phyloP scores from a whole-genome alignment of 2,113 vertebrate genomes.

The Podarcis muralis region DNA sequence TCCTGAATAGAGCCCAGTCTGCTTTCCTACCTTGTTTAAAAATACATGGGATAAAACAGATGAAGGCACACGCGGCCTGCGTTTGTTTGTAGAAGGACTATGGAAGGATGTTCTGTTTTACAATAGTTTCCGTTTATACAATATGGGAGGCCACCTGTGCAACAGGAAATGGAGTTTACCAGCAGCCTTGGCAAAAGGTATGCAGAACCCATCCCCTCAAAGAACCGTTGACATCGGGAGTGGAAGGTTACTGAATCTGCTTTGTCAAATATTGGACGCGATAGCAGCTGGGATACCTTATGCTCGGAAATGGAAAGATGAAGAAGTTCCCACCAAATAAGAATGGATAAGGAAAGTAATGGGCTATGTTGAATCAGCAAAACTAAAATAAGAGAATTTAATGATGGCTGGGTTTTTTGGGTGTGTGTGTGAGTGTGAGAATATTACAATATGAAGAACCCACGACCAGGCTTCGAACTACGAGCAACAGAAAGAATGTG shows the following conservation, averaged over 20 bases:
- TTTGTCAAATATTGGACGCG: background rate
- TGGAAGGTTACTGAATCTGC: background rate
- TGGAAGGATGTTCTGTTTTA: conserved; percentile 48
- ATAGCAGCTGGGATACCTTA: background rate
- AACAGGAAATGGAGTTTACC: background rate
- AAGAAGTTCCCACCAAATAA: no score
- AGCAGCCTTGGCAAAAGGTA: conserved; percentile 28
- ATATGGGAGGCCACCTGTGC: conserved; percentile 40
- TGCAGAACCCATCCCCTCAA: conserved; percentile 4
- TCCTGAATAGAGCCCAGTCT: background rate
- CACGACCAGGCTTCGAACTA: no score
- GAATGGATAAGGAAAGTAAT: no score
- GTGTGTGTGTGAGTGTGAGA: no score
- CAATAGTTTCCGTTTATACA: conserved; percentile 41
- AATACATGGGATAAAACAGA: conserved; percentile 55
- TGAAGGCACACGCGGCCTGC: background rate
- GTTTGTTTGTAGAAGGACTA: conserved; percentile 41
- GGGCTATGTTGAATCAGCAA: no score
- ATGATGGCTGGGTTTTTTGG: no score
- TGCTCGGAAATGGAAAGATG: no score
- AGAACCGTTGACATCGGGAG: conserved; percentile 13
- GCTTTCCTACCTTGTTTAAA: conserved; percentile 52
- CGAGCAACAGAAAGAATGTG: no score
- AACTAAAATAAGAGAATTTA: no score
- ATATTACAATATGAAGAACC: no score